Evolutionary conservation across 2,797 vertebrate genomes (phyloP).

Genomic region (Ispidina picta): DNA sequence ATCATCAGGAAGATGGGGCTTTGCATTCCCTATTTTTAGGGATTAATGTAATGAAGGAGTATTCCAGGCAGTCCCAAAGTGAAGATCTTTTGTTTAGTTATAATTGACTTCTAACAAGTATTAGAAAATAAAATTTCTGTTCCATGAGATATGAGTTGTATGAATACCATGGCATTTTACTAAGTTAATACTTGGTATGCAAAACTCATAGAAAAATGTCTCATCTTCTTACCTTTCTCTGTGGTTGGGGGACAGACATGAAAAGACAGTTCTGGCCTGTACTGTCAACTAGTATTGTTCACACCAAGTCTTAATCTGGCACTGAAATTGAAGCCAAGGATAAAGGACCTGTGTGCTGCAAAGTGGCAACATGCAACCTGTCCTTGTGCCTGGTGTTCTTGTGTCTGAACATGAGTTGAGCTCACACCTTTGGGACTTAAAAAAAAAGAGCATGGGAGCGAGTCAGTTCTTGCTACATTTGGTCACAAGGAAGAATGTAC

Average conservation of each 20-base stretch:
- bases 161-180: slow-evolving; percentile 49
- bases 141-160: slow-evolving; percentile 35
- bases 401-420: neutral
- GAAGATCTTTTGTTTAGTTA: slow-evolving; percentile 65
- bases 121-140: slow-evolving; percentile 73
- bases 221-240: slow-evolving; percentile 19
- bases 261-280: slow-evolving; percentile 54
- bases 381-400: neutral
- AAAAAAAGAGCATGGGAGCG: neutral
- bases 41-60: slow-evolving; percentile 12
- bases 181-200: slow-evolving; percentile 55
- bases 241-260: slow-evolving; percentile 50
- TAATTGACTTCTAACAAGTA: slow-evolving; percentile 73
- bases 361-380: neutral
- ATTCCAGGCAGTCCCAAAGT: slow-evolving; percentile 31
- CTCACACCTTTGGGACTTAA: neutral
- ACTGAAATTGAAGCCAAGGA: slow-evolving; percentile 31
- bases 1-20: neutral
- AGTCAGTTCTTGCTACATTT: slow-evolving; percentile 6
- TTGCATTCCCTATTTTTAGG: neutral
- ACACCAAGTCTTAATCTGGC: slow-evolving; percentile 40
- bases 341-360: slow-evolving; percentile 6
- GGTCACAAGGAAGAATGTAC: neutral
- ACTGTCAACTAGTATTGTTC: slow-evolving; percentile 43
- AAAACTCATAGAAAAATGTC: slow-evolving; percentile 17